phyloP scores from a whole-genome alignment of 2,888 invertebrate genomes.

The Argynnis bischoffii region DNA sequence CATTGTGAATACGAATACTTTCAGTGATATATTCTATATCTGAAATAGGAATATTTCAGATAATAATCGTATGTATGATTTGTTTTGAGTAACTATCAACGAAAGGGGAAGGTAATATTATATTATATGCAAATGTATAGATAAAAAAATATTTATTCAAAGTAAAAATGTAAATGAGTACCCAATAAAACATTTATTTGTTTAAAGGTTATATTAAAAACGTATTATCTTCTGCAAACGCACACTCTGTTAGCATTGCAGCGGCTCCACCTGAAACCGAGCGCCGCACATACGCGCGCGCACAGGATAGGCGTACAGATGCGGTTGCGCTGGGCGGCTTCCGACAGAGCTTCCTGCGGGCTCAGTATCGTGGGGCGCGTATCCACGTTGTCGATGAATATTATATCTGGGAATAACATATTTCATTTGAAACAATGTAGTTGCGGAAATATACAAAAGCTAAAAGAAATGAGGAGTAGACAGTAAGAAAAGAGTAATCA shows the following conservation, averaged over 20 bases:
- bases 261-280: conserved; percentile 23
- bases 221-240: conserved; percentile 17
- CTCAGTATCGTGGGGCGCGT: conserved; percentile 7
- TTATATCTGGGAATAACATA: neutral
- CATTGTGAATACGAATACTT: no score
- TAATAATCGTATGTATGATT: no score
- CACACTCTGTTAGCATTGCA: conserved; percentile 27
- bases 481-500: no score
- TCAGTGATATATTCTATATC: no score
- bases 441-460: no score
- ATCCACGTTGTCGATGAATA: conserved; percentile 15
- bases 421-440: no score
- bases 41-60: no score
- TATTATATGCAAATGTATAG: no score
- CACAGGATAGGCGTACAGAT: conserved; percentile 11
- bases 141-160: no score
- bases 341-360: neutral
- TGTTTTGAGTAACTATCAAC: no score
- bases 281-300: conserved; percentile 12
- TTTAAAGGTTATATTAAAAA: neutral
- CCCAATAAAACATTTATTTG: neutral
- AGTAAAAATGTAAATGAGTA: no score
- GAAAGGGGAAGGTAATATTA: no score
- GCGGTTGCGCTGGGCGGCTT: neutral
- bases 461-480: neutral